Conservation (phyloP, 1,140 invertebrate genomes). For the Aradophagus sp. region DNA sequence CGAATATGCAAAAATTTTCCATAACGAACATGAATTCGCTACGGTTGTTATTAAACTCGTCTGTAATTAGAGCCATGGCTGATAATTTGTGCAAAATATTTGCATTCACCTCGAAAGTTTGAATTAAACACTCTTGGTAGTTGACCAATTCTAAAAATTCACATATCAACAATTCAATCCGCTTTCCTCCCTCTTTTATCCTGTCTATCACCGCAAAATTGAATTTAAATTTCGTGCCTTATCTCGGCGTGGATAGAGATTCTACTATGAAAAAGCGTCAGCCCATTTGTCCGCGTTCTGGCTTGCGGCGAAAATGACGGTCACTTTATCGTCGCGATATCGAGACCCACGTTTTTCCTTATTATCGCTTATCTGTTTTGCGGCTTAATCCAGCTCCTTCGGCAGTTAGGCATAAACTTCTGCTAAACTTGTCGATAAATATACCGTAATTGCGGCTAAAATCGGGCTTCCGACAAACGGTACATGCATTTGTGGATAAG, state of each 20-base stretch:
- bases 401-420: constrained; percentile 30
- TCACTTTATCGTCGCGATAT: constrained; percentile 37
- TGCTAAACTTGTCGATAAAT: constrained; percentile 42
- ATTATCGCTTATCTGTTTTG: constrained; percentile 23
- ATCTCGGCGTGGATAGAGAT: constrained; percentile 8
- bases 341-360: constrained; percentile 30
- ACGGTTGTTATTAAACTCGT: no score
- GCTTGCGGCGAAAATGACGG: constrained; percentile 17
- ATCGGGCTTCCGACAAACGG: constrained; percentile 29
- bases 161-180: no score
- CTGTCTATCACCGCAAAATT: constrained; percentile 11
- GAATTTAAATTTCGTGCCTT: constrained; percentile 27
- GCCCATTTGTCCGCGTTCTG: constrained; percentile 26
- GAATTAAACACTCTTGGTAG: no score
- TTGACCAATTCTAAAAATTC: no score
- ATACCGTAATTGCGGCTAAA: constrained; percentile 52
- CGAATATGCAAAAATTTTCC: constrained; percentile 22
- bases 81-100: no score
- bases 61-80: no score
- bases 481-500: constrained; percentile 44
- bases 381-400: constrained; percentile 31
- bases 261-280: constrained; percentile 17
- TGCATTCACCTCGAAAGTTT: no score
- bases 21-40: no score
- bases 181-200: constrained; percentile 12